These are phyloP conservation scores for Clamator glandarius DNA, from an alignment of 2,797 vertebrate species.

Conservation along the genomic window DNA sequence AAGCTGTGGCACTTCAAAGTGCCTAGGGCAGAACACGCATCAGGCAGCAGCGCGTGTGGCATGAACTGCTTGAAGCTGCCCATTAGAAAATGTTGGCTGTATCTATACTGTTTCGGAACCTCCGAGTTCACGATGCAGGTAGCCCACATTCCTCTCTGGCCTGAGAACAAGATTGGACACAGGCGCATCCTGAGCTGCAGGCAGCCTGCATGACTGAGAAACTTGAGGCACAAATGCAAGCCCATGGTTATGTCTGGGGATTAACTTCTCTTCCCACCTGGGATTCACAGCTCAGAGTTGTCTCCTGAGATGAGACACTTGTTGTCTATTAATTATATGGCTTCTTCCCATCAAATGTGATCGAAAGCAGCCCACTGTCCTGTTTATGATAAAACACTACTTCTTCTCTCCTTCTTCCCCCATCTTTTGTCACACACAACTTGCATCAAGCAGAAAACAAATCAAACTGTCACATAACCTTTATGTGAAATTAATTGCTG, in stretches of 20 bases:
- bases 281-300: not conserved
- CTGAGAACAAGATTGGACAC: not conserved
- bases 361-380: not conserved
- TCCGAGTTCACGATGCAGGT: not conserved
- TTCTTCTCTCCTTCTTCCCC: too few relatives aligned
- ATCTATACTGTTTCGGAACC: not conserved
- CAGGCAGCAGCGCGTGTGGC: not conserved
- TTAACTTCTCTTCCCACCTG: not conserved
- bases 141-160: not conserved
- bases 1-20: accelerated
- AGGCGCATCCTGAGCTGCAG: accelerated
- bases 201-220: not conserved
- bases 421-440: accelerated
- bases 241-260: not conserved
- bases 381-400: not conserved
- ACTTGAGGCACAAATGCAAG: accelerated
- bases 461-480: not conserved
- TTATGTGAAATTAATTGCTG: not conserved
- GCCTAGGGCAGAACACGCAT: not conserved
- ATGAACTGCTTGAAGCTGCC: not conserved
- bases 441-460: not conserved
- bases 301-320: not conserved
- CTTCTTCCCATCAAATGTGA: not conserved
- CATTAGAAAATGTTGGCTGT: not conserved
- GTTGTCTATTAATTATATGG: not conserved